Evolutionary conservation across 2,888 invertebrate species (phyloP), one percentile per base, ranked within the genome.

Genomic region (Cantharis rufa): DNA sequence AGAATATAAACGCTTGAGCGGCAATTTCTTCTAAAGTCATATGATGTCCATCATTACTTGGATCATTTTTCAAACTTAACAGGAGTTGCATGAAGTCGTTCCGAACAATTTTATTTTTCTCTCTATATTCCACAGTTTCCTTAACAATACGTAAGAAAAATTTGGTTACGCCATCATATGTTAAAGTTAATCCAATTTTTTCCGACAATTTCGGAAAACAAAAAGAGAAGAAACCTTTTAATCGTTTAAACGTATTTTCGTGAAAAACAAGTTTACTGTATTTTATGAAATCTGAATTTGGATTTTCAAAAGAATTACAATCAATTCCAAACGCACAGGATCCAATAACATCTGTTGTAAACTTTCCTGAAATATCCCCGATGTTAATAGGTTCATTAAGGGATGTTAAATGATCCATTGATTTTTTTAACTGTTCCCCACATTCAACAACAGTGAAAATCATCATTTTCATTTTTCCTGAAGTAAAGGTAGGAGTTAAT

Each of bases 291-390:
- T 90, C 89, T 0, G 90, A 88, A 77, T 91, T 87, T 1, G 90
- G 86, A 82, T 90, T 88, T 66, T 88, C 87, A 63, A 92, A 89
- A n/a, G 90, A 90, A 79, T 92, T 90, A 79, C 90, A 90, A 78
- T 91, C 90, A 10, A 92, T 87, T 15, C 92, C 92, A 82, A 92
- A 92, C 13, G 90, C 91, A 72, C 90, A 89, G 28, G 89, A 90
- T 0, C 90, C 90, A 18, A 92, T 90, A 2, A 91, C 90, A 81
- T 92, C 92, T 87, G 90, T 90, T 0, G 91, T 89, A 80, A 90
- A 91, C 78, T 89, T 89, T 4, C 90, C 90, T 77, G 89, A 89
- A 72, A 90, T 86, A 48, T 91, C 89, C 2, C 89, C 82, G 4
- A 79, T 76, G 18, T 82, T 80, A 10, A 80, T 27, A 9, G 77